Conservation (phyloP, 2,888 invertebrate genomes). For the Drosophila acutilabella region DNA sequence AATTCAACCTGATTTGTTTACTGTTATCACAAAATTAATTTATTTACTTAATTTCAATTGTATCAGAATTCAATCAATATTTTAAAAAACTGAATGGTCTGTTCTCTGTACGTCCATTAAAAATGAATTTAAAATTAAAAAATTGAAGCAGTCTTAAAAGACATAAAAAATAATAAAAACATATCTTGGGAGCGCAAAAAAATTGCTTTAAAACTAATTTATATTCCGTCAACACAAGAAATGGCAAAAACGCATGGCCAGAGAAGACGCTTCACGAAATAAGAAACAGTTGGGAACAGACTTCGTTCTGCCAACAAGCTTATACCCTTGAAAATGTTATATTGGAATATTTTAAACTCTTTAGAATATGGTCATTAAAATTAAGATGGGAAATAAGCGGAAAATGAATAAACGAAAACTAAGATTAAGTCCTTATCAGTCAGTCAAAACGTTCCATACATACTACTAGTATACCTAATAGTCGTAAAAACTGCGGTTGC, state of each 20-base stretch:
- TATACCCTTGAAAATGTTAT: background rate
- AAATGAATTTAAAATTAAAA: constrained; percentile 30
- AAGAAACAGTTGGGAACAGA: background rate
- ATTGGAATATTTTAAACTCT: background rate
- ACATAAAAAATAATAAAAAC: constrained; percentile 59
- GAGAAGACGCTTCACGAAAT: constrained; percentile 28
- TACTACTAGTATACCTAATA: background rate
- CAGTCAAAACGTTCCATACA: background rate
- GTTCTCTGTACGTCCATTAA: constrained; percentile 5
- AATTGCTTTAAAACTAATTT: constrained; percentile 60
- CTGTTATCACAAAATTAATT: background rate
- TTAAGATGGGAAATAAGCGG: too few species aligned
- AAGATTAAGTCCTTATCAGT: background rate
- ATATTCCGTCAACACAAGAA: constrained; percentile 57
- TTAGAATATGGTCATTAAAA: too few species aligned
- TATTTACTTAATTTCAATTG: background rate
- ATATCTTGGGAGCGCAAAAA: constrained; percentile 54
- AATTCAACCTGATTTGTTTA: too few species aligned
- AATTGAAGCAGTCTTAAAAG: constrained; percentile 58
- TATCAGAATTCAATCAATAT: background rate
- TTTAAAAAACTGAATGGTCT: background rate
- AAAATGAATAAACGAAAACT: too few species aligned
- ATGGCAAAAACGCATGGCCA: constrained; percentile 26
- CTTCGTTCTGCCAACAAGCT: background rate
- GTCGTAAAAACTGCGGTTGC: background rate